phyloP scores from a whole-genome alignment of 2,797 vertebrate species.

The Sus cebifrons region DNA sequence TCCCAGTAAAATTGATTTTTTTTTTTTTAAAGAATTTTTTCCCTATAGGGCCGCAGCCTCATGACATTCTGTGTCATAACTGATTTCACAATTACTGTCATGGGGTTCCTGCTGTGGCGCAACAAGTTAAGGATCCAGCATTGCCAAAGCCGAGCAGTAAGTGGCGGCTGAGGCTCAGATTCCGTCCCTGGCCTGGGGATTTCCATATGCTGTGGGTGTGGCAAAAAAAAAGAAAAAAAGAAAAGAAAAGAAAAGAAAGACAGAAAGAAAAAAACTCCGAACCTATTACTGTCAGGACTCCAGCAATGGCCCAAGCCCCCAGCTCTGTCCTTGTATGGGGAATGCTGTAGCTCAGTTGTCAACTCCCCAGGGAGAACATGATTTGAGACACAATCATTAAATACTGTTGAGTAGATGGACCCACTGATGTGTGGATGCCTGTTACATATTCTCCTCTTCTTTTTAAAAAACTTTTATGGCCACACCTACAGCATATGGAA shows the following conservation, averaged over 20 bases:
- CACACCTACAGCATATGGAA: too few relatives aligned
- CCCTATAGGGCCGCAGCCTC: not conserved
- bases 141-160: too few relatives aligned
- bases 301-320: not conserved
- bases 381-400: not conserved
- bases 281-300: not conserved
- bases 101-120: not conserved
- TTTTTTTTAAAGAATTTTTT: not conserved
- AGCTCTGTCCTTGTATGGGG: not conserved
- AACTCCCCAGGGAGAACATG: not conserved
- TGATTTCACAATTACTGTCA: not conserved
- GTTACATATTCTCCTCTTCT: not conserved
- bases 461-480: too few relatives aligned
- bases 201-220: too few relatives aligned
- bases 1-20: not conserved
- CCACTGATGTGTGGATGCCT: not conserved
- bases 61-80: not conserved
- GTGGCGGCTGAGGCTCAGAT: too few relatives aligned
- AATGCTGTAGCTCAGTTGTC: not conserved
- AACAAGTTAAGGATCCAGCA: not conserved
- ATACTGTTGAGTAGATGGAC: not conserved
- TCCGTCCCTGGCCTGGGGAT: too few relatives aligned
- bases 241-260: too few relatives aligned
- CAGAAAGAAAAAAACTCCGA: too few relatives aligned
- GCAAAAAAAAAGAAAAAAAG: too few relatives aligned